Conservation (phyloP, 2,797 vertebrate genomes). For the Molothrus aeneus region DNA sequence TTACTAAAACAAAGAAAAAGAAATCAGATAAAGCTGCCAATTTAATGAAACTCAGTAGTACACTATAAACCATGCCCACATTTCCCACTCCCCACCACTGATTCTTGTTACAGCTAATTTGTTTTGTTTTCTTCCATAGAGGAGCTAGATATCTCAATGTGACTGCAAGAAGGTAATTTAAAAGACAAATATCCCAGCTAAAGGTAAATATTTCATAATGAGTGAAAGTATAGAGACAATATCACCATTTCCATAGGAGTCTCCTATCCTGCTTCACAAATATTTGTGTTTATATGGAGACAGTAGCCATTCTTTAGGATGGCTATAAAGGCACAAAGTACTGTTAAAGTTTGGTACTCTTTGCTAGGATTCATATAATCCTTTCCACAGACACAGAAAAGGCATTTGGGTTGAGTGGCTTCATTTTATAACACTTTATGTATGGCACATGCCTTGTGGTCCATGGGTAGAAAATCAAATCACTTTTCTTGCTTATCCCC, state of each 20-base stretch:
- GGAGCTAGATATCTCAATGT: neutral
- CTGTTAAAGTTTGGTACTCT: neutral
- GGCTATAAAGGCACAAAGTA: neutral
- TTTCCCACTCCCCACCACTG: too few relatives aligned
- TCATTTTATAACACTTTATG: neutral
- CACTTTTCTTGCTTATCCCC: neutral
- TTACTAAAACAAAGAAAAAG: neutral
- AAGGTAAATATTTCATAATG: too few relatives aligned
- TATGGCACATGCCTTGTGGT: neutral
- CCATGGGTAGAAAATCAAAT: neutral
- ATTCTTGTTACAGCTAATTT: neutral
- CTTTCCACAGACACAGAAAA: neutral
- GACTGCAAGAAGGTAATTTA: neutral
- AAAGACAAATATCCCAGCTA: neutral
- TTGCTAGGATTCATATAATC: neutral
- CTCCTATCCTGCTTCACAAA: neutral
- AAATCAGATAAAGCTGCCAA: neutral
- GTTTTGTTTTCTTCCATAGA: neutral
- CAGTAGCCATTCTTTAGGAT: neutral
- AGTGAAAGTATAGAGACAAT: neutral
- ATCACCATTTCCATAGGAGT: fast-evolving
- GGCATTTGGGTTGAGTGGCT: neutral
- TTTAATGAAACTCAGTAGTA: neutral
- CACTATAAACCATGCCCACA: neutral
- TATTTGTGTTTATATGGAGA: neutral